These are phyloP conservation scores for Nomada lathburiana DNA, from an alignment of 2,888 invertebrate species.

Conservation along the genomic window DNA sequence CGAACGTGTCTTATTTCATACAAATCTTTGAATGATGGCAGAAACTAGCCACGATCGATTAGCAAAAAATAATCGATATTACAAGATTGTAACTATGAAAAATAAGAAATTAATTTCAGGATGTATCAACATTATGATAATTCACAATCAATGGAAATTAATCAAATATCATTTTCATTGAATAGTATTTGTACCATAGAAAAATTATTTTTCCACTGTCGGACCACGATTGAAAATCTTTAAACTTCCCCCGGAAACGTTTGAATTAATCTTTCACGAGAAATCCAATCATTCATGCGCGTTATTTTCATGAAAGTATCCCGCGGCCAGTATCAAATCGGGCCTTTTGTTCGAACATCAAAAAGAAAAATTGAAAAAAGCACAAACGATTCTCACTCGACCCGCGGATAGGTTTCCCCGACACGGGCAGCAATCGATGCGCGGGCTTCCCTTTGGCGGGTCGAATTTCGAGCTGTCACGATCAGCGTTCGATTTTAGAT, in stretches of 20 bases:
- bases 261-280: neutral
- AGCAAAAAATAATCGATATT: neutral
- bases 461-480: constrained; percentile 46
- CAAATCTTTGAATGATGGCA: neutral
- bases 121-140: no score
- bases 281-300: neutral
- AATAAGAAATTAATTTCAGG: neutral
- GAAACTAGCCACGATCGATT: constrained; percentile 1
- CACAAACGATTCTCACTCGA: neutral
- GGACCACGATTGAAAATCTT: neutral
- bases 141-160: no score
- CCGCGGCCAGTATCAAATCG: neutral
- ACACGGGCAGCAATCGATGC: constrained; percentile 24
- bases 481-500: constrained; percentile 51
- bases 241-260: neutral
- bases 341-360: neutral
- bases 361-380: neutral
- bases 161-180: no score
- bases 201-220: no score
- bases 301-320: neutral
- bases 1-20: neutral
- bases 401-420: neutral
- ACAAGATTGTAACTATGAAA: neutral
- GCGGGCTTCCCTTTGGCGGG: constrained; percentile 6
- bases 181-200: no score